Base-by-base conservation (phyloP, 2,797 vertebrate species). In the Kryptolebias ocellatus region DNA sequence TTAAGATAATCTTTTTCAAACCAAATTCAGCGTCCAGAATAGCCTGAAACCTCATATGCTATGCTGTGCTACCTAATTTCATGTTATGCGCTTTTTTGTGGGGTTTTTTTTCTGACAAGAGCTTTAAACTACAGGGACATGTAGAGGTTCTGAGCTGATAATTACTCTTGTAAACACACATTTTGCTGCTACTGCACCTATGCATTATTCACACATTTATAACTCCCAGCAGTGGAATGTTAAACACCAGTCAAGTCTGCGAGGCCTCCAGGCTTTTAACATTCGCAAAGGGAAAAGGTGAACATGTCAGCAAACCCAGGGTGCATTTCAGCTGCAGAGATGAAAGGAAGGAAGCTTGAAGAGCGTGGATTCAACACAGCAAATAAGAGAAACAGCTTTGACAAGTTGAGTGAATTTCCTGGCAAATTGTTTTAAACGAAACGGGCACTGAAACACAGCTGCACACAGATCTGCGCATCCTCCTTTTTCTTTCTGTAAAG, bases 111-210 rank as follows among this genome's bases (percentile, higher is more conserved):
- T 52, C 59, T 63, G 34, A 53, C 61, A 76, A 72, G 44, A 62
- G 34, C 16, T 73, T 72, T 12, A 49, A 65, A 64, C 76, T 86
- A 53, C 54, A 67, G 84, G 78, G 86, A 74, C 69, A 64, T 16
- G 14, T 5, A 37, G 46, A 62, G 67, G 46, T 78, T 87, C 52
- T 72, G 72, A 83, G 75, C 67, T 81, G 80, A 89, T 89, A 80
- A 92, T 89, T 90, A 69, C 68, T 86, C 72, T 60, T 85, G 87
- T 85, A 86, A 88, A 87, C 82, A 90, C 69, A 74, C 46, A 60
- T 81, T 81, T 84, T 85, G 50, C 70, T 80, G 67, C 70, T 65
- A 47, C 76, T 78, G 70, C 74, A 80, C 72, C 68, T 76, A 53
- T 91, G 68, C 79, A 89, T 90, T 87, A 87, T 90, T 92, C 86